phyloP scores from a whole-genome alignment of 2,797 vertebrate species.

The Gobio occitaniae region DNA sequence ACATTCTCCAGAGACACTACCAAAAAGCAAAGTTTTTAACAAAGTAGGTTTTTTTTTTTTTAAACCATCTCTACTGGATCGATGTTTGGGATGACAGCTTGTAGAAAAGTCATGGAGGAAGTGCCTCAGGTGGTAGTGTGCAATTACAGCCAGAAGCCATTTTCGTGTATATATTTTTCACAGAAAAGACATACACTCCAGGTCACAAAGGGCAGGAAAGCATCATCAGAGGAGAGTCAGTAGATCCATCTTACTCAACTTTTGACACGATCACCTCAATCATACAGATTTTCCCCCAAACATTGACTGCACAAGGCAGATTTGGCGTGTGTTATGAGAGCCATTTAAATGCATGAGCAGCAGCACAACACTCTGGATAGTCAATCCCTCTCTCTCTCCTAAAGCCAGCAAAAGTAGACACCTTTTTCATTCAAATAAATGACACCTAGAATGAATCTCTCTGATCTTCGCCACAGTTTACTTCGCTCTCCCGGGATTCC shows the following conservation, averaged over 20 bases:
- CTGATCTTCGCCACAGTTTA: conserved; percentile 33
- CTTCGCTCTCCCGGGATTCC: conserved; percentile 5
- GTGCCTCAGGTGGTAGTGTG: not conserved
- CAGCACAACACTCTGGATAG: not conserved
- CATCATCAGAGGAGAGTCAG: not conserved
- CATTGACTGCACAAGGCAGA: not conserved
- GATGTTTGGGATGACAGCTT: conserved; percentile 22
- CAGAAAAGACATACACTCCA: not conserved
- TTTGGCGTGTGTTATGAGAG: not conserved
- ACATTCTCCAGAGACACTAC: conserved; percentile 32
- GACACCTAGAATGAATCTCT: conserved; percentile 9
- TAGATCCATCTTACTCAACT: not conserved
- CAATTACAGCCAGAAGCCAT: conserved; percentile 23
- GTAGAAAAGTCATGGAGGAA: not conserved
- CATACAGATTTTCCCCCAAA: not conserved
- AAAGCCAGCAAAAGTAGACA: conserved; percentile 31
- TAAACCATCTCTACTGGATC: conserved; percentile 36
- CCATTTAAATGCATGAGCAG: conserved; percentile 41
- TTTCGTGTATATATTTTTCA: not conserved
- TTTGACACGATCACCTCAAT: conserved; percentile 6
- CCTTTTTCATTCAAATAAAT: conserved; percentile 19
- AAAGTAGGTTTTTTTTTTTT: conserved; percentile 14
- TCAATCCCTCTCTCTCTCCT: not conserved
- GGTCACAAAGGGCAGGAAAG: conserved; percentile 1
- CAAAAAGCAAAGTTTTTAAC: conserved; percentile 35